Base-by-base conservation (phyloP, 2,113 vertebrate species). In the Hylia prasina region DNA sequence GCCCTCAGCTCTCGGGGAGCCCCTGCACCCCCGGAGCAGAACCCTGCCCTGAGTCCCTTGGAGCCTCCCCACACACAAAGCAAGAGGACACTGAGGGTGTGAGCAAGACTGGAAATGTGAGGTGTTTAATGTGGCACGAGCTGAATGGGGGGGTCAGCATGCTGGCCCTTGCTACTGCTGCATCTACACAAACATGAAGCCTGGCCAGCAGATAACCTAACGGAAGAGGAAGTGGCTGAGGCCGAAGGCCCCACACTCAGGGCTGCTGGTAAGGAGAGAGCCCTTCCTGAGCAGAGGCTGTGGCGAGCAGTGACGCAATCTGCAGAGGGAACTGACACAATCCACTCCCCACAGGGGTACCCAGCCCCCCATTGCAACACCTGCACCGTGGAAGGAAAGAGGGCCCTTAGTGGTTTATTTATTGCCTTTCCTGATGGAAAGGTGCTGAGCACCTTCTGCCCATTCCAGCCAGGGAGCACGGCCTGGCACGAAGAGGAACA, bases 111-210 rank as follows among this genome's bases (percentile, higher is more conserved):
- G 5, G 2, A 23, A 54, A 37, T 0, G 1, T 8, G 82, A 40
- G 11, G 15, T 47, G 72, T 97, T 97, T 97, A 97, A 96, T 98
- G 91, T n/a, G 64, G 80, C 66, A 31, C 4, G 64, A 64, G 76
- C 63, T 44, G 66, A 25, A 11, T 7, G 11, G 18, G 4, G 15
- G 18, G 4, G 19, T 33, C 23, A 21, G 54, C 30, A 14, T 0
- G 7, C 87, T 53, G 60, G 60, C 45, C 57, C 1, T 0, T 0
- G 10, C 45, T 23, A 8, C 70, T 33, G 6, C 7, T 16, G 45
- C 72, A 15, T 28, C 76, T 79, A 57, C 39, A 17, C 9, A 16
- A 82, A 45, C 16, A 28, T 0, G 14, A 75, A 65, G 60, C 81
- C 89, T 89, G 80, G 71, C 88, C 91, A 82, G 84, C 92, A 94